Evolutionary conservation across 1,140 invertebrate genomes (phyloP), one percentile per base, ranked within the genome.

Genomic region (Hormaphis cornu): DNA sequence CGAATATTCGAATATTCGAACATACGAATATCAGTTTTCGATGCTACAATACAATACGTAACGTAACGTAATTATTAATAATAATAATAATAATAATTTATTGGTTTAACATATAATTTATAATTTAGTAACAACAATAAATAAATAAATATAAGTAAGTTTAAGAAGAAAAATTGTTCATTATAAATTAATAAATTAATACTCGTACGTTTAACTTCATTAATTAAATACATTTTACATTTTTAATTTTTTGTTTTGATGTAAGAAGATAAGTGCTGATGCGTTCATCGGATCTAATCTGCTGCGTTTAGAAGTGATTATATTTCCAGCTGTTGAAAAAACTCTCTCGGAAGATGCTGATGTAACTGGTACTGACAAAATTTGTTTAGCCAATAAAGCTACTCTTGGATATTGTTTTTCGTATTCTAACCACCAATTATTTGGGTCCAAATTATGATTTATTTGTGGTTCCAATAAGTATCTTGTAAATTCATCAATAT

Each of bases 371-470:
- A 66, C 9, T 24, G 37, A 44, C 5, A 66, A 30, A 46, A 46
- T 46, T 66, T 66, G 35, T 3, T 30, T 66, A 24, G 26, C 61
- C n/a, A 66, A 30, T 28, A 46, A 24, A 46, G 61, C 18, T 24
- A 50, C 24, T 46, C 24, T 42, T 20, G 59, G 42, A 30, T 28
- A 66, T 7, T 66, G 16, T 20, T 42, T 44, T 46, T 66, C 44
- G 18, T 66, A 18, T 20, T 30, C 1, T 30, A 42, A 14, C 61
- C 61, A 48, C 44, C 61, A 66, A 46, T 66, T 46, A 54, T 33
- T 30, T n/a, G 52, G 52, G 18, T 54, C 18, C 10, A 54, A 54
- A 54, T 54, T 54, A 33, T 54, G 18, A 54, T 54, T 28, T 28
- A 54, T 54, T 33, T 54, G 52, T 30, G 52, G 28, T 54, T 54